Evolutionary conservation across 2,888 invertebrate genomes (phyloP), one percentile per base, ranked within the genome.

Genomic region (Antheraea assamensis): DNA sequence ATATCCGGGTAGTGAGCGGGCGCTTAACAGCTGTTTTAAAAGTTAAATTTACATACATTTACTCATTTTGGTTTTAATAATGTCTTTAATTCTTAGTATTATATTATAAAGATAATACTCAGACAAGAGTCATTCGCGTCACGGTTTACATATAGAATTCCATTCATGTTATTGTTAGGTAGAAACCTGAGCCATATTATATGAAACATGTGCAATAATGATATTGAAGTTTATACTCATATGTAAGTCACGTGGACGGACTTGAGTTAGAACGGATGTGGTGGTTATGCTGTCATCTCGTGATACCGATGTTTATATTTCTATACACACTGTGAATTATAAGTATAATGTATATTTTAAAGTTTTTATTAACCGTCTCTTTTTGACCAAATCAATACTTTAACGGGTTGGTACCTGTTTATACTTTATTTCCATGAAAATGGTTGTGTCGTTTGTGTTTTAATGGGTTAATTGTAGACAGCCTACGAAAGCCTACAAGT

Each of bases 231-330:
- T 66, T 52, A 47, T 66, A 74, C 64, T 55, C 70, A 74, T 70
- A 30, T 72, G 71, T 73, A 47, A 42, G 82, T 86, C 88, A 86
- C 85, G 84, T 79, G 86, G 80, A 78, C 30, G 49, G 70, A 71
- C 71, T 74, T 79, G 79, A 74, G 74, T 72, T 74, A 64, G 78
- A 76, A 76, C 85, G 86, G 84, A 83, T 84, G 84, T 85, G 82
- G 82, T 79, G 72, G 80, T 76, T 17, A 79, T 81, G 81, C 79
- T 77, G 79, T 79, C 79, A 80, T 76, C 80, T 86, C 83, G 83
- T 82, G 82, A 85, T 80, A 76, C 30, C 15, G 61, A 77, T 77
- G 81, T 73, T 79, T 79, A 81, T 78, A 83, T 81, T 81, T 76
- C 77, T 70, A 75, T 47, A 74, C 73, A 75, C 70, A 64, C 27